Conservation (phyloP, 2,113 vertebrate genomes). For the Australoheros scitulus region DNA sequence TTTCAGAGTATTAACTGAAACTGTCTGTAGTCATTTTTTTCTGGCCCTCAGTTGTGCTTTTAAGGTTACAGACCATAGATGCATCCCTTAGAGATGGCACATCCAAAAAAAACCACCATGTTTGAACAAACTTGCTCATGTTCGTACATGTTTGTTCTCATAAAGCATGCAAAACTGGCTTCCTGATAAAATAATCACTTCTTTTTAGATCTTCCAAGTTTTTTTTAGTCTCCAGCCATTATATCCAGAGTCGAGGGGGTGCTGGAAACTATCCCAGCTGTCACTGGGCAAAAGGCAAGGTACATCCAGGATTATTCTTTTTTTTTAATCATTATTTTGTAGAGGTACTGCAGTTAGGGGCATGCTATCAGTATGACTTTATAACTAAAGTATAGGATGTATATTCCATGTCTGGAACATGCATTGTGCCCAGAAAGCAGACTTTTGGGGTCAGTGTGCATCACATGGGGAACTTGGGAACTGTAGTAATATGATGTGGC, state of each 20-base stretch:
- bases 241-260: background rate
- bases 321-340: background rate
- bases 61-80: background rate
- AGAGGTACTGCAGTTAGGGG: background rate
- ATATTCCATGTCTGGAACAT: background rate
- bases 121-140: background rate
- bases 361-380: no score
- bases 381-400: no score
- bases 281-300: background rate
- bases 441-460: background rate
- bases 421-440: background rate
- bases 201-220: background rate
- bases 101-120: background rate
- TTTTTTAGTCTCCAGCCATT: background rate
- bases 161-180: background rate
- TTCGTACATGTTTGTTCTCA: background rate
- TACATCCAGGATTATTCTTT: background rate
- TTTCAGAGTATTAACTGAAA: no score
- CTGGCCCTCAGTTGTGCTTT: background rate
- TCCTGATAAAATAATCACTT: background rate
- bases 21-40: background rate
- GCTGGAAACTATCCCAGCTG: background rate
- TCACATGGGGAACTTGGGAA: background rate
- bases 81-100: background rate
- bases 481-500: background rate